Base-by-base conservation (phyloP, 2,797 vertebrate genomes). In the Paedocypris micromegethes region DNA sequence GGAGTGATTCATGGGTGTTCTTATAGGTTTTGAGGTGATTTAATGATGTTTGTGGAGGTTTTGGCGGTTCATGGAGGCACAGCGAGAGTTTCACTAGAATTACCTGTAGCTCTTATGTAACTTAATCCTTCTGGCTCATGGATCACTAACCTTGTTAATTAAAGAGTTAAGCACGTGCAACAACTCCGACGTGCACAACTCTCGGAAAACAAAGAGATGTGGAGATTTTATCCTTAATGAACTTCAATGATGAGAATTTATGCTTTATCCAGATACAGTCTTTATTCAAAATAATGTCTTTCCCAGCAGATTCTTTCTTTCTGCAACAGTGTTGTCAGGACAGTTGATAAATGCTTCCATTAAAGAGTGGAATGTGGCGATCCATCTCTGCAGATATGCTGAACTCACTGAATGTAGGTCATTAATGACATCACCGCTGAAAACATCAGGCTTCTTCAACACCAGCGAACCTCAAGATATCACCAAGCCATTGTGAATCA, bases 101-200 rank as follows among this genome's bases (percentile, higher is more conserved):
- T 45, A 66, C 62, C 55, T 58, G 23, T 9, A 47, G 47, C 9
- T 68, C 56, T 59, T 65, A 68, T 71, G 46, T 61, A 61, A 64
- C 56, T 55, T 46, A 76, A 67, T 49, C 58, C 60, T 66, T 45
- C 70, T 54, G 55, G 52, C 63, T 62, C 58, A 58, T 62, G 46
- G n/a, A 74, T 50, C 47, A 48, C 8, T 46, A 40, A 58, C 44
- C 58, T 37, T 53, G 48, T 57, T 45, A 5, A 54, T 45, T 67
- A 53, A 55, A 63, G 41, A 54, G 44, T 47, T 68, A 62, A 68
- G 57, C 9, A 56, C n/a, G n/a, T 53, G 9, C 57, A 39, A 23
- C 59, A 56, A 69, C 45, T 55, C 49, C 59, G 45, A 54, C 23
- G 4, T 43, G 6, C 54, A 59, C 23, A 23, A 23, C 23, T 23